Evolutionary conservation across 2,888 invertebrate genomes (phyloP).

Genomic region (Metalampra italica): DNA sequence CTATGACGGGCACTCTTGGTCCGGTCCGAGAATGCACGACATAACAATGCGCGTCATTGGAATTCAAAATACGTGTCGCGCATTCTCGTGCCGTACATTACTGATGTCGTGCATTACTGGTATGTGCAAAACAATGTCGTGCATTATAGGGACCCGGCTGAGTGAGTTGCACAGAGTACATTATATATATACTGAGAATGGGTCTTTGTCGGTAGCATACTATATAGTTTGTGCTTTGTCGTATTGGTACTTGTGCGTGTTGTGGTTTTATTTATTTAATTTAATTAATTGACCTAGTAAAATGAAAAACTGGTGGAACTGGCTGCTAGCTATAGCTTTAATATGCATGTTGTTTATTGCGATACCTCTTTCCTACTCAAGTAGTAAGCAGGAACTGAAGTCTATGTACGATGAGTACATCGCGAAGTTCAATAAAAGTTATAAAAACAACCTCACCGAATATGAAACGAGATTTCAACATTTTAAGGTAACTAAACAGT

Average conservation of each 20-base stretch:
- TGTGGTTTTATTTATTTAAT: neutral
- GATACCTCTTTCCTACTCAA: conserved; percentile 46
- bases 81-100: no score
- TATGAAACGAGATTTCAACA: conserved; percentile 68
- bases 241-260: neutral
- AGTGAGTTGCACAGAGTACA: no score
- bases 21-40: no score
- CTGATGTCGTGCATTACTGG: no score
- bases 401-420: conserved; percentile 71
- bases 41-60: no score
- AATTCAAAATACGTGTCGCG: no score
- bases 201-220: no score
- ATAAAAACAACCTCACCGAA: conserved; percentile 62
- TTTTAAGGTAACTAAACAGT: conserved; percentile 77
- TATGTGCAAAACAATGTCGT: no score
- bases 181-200: no score
- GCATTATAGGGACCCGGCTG: no score
- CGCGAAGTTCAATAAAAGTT: conserved; percentile 75
- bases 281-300: conserved; percentile 11
- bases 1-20: no score
- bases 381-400: conserved; percentile 38
- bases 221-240: neutral
- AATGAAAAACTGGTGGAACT: conserved; percentile 70
- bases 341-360: conserved; percentile 57
- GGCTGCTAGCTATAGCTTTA: conserved; percentile 48